Conservation (phyloP, 2,888 invertebrate genomes). For the Rhorus exstirpatorius region DNA sequence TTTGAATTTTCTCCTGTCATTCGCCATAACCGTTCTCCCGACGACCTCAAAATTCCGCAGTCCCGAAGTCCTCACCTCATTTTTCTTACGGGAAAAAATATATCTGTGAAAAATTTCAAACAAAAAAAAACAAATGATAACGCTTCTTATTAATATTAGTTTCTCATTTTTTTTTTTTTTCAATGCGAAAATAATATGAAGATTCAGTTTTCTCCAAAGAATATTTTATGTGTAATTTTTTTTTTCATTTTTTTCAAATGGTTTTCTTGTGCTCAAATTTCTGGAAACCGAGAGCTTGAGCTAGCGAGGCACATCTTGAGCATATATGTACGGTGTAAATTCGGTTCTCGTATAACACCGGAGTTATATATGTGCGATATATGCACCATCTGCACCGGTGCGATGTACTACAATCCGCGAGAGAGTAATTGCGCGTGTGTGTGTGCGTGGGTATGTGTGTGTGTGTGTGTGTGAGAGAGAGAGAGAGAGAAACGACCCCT, state of each 20-base stretch:
- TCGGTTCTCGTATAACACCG: conserved; percentile 24
- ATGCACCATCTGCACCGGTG: conserved; percentile 64
- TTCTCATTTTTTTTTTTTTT: too few relatives aligned
- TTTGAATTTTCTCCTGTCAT: conserved; percentile 20
- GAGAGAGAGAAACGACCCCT: conserved; percentile 50
- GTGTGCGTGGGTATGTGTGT: conserved; percentile 8
- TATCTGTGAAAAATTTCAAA: conserved; percentile 53
- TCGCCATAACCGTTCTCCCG: neutral
- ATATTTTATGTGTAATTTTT: neutral
- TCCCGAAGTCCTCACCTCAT: neutral
- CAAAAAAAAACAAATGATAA: too few relatives aligned
- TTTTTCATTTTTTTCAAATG: neutral
- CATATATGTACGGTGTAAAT: conserved; percentile 11
- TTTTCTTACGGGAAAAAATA: conserved; percentile 70
- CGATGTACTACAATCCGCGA: conserved; percentile 44
- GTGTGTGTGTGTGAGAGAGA: conserved; percentile 9
- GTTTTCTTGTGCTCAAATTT: conserved; percentile 2
- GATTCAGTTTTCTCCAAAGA: neutral
- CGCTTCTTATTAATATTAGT: too few relatives aligned
- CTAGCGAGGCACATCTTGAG: conserved; percentile 15
- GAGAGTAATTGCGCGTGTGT: too few relatives aligned
- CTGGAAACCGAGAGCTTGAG: conserved; percentile 44
- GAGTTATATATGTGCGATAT: conserved; percentile 15
- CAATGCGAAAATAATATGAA: neutral
- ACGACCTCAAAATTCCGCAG: neutral